Evolutionary conservation across 2,113 vertebrate genomes (phyloP), one percentile per base, ranked within the genome.

Genomic region (Vulpes ferrilata): DNA sequence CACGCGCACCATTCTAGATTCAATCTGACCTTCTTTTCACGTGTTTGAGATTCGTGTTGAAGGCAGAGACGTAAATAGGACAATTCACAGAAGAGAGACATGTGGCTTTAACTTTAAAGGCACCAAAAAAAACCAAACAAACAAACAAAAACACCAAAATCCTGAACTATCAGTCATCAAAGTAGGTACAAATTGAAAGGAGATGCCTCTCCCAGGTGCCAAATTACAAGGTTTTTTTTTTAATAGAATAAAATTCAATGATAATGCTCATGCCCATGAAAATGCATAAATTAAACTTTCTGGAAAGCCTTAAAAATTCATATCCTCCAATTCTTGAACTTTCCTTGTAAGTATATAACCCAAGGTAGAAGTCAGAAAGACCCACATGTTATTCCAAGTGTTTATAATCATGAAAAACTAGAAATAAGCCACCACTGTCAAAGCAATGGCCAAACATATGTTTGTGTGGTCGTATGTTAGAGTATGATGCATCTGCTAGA

Each of bases 381-480:
- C 10, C 11, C n/a, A 4, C 4, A 7, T 15, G 11, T 8, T 5
- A 51, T 64, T 38, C 13, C 71, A 74, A 83, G 23, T 23, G 6
- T 17, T 35, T 1, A 5, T 25, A 27, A 94, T 38, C 11, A 4
- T 25, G 9, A 23, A 60, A 73, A 64, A 32, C 57, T 17, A 48
- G 87, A 57, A 27, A 48, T 5, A n/a, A 27, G 71, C 30, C 48
- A 32, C 7, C 64, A 38, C n/a, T 30, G 13, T 65, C 80, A 23
- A 25, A 48, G 43, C 7, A 11, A 38, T 0, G 35, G 38, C 67
- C 69, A 35, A 13, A 64, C 8, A 1, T 2, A 5, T 7, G 7
- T n/a, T 2, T 27, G 15, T 10, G 32, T 1, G 11, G 25, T 53
- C 27, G 0, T 11, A 17, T 0, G 6, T 15, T 57, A 48, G 62